Evolutionary conservation across 2,888 invertebrate genomes (phyloP), one percentile per base, ranked within the genome.

Genomic region (Thera britannica): DNA sequence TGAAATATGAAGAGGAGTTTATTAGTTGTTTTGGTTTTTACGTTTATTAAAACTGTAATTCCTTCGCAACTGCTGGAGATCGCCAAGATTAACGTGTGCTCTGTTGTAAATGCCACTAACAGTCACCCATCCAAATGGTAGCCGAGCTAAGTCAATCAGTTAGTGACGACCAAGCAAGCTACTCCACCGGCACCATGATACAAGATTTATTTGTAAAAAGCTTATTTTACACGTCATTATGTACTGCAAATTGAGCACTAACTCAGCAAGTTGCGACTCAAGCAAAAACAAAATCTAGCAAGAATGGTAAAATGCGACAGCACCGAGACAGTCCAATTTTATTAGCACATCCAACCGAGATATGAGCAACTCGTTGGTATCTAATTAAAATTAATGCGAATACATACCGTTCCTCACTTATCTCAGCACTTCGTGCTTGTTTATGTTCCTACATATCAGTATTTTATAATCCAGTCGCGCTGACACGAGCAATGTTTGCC

Each of bases 301-400:
- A 46, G 44, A 62, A 62, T 64, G 2, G 44, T 35, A 51, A 44
- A 58, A 55, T 48, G 48, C 54, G 9, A 35, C 12, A 23, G 7
- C 51, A 51, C 41, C 41, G 38, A 44, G 41, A 38, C 38, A 54
- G 11, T n/a, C 44, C 65, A 73, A 80, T 80, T 83, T 83, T 83
- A 86, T 80, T 78, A 77, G 80, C 75, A 78, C 79, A 79, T 48
- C 44, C 48, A 48, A 74, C 75, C 70, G 79, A 78, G 80, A 80
- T 79, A 82, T 81, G 77, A 82, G 78, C 80, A 75, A 77, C 75
- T 77, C 76, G 76, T 75, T 72, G 72, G 77, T 77, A 82, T 82
- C 82, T 86, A 86, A 87, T 84, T 86, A 87, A 85, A 84, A 83
- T 85, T 84, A 84, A 87, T 87, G 79, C 77, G 77, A 77, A 76